Base-by-base conservation (phyloP, 53 echinoderm and acorn worm species). In the Mesocentrotus franciscanus region DNA sequence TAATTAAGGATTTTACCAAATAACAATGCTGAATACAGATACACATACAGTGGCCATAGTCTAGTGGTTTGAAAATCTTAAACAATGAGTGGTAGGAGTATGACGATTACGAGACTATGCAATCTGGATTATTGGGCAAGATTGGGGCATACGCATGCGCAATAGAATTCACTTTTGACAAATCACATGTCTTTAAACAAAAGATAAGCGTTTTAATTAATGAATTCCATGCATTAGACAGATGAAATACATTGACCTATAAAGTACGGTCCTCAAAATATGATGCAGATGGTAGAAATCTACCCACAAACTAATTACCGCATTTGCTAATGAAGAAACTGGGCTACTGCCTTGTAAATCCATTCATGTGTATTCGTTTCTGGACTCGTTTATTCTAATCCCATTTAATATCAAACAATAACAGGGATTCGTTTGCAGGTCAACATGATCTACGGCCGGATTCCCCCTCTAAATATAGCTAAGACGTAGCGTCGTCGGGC, bases 381-480 rank as follows among this genome's bases (percentile, higher is more conserved):
- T 84, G 16, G 49, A 84, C 74, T 72, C 72, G 9, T 29, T 11
- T 74, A 30, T 84, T 22, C 8, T 87, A 57, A 87, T 58, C 87
- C n/a, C 58, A 22, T 84, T 5, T 84, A 4, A 49, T 24, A 20
- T 59, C 26, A 56, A 10, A 59, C 49, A 58, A 87, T 87, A 87
- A 58, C 87, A n/a, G 27, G 58, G 87, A 87, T 87, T 87, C 17
- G 10, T 58, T 29, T 35, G 59, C 27, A 87, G 27, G 87, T 29
- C 26, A 29, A 87, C 29, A 24, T 4, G 42, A 87, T 87, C 87
- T 42, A 22, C 2, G 75, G 11, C 12, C 30, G 87, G 27, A 57
- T 15, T 87, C 56, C 56, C n/a, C n/a, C 87, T 58, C 87, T 27
- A 87, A 57, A 87, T 26, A 87, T 87, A 87, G 87, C 13, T 29